Conservation (phyloP, 2,888 invertebrate species). For the Drosophila antonietae region DNA sequence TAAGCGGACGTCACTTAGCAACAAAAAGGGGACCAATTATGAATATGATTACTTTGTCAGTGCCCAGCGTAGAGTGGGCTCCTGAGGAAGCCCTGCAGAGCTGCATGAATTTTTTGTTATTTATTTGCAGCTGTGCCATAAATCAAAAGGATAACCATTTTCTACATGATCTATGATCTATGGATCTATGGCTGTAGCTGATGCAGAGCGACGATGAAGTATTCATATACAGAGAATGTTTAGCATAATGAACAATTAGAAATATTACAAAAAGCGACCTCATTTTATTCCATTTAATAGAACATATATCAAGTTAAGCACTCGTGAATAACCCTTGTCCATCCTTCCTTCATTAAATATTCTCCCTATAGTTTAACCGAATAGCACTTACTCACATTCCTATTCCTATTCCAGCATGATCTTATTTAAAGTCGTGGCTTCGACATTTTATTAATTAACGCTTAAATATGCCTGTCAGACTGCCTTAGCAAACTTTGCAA, state of each 20-base stretch:
- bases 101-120: constrained; percentile 55
- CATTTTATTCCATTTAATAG: constrained; percentile 17
- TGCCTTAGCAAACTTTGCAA: constrained; percentile 23
- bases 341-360: background rate
- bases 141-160: constrained; percentile 50
- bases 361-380: background rate
- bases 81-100: constrained; percentile 23
- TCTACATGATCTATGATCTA: constrained; percentile 63
- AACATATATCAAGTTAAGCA: background rate
- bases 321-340: background rate
- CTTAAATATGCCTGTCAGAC: constrained; percentile 1
- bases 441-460: constrained; percentile 2
- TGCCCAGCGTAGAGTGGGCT: background rate
- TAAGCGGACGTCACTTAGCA: constrained; percentile 30
- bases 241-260: constrained; percentile 36
- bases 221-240: constrained; percentile 7
- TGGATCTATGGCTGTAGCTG: constrained; percentile 8
- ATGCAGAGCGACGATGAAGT: constrained; percentile 20
- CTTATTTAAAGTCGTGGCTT: background rate
- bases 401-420: too few species aligned
- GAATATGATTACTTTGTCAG: constrained; percentile 38
- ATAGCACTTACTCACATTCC: background rate
- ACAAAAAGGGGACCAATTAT: constrained; percentile 43
- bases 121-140: constrained; percentile 64
- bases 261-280: constrained; percentile 25